A percentile compares a stretch with the other conserved stretches of the same genome.
These are phyloP conservation scores for Bruchidius siliquastri DNA, from an alignment of 2,888 invertebrate species.

Conservation along the genomic window DNA sequence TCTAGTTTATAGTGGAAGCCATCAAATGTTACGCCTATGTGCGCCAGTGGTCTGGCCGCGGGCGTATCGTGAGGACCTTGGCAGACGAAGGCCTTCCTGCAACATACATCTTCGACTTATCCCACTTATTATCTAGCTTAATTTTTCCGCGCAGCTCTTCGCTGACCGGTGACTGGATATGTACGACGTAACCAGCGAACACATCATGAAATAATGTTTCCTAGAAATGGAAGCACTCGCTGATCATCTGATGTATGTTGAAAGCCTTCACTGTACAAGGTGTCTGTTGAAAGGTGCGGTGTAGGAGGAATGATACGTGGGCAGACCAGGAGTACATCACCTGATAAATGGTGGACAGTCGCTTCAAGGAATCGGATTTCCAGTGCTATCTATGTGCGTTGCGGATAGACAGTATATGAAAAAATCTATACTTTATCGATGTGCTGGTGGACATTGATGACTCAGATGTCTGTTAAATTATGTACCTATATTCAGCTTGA, in stretches of 20 bases:
- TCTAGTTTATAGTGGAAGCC: too few species aligned
- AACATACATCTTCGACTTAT: conserved; percentile 37
- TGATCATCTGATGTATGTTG: background rate
- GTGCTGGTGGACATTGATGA: too few species aligned
- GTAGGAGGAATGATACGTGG: background rate
- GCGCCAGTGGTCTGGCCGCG: conserved; percentile 15
- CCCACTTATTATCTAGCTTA: conserved; percentile 28
- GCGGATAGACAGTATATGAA: too few species aligned
- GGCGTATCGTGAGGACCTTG: conserved; percentile 39
- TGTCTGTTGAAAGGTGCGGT: background rate
- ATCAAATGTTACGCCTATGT: background rate
- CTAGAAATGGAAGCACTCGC: background rate
- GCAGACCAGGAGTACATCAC: background rate
- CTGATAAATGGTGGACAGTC: too few species aligned
- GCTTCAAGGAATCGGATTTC: too few species aligned
- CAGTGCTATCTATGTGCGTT: too few species aligned
- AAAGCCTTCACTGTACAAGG: background rate
- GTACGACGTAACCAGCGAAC: background rate
- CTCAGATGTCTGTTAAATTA: too few species aligned
- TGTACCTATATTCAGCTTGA: too few species aligned
- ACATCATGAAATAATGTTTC: background rate
- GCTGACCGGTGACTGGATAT: background rate
- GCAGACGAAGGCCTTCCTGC: conserved; percentile 38
- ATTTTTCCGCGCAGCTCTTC: background rate
- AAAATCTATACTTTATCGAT: too few species aligned